These are phyloP conservation scores for Vollenhovia emeryi DNA, from an alignment of 1,140 invertebrate species.

Conservation along the genomic window DNA sequence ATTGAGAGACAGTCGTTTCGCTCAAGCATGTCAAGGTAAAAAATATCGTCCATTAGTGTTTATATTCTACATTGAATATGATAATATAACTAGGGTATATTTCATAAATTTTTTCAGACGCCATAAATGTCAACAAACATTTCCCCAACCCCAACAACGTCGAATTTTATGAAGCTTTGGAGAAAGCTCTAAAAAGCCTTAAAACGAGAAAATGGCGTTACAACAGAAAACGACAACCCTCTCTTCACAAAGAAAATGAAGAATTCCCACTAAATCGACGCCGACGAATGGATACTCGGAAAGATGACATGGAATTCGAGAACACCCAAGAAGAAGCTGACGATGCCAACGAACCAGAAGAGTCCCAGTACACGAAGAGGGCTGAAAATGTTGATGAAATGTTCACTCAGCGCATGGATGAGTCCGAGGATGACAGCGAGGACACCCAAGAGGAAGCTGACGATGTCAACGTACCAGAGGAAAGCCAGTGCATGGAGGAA, in stretches of 20 bases:
- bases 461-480: too few relatives aligned
- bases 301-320: not conserved
- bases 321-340: not conserved
- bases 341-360: not conserved
- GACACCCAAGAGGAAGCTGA: too few relatives aligned
- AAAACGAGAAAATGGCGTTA: not conserved
- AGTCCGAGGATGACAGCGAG: too few relatives aligned
- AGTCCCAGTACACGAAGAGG: not conserved
- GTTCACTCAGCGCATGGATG: too few relatives aligned
- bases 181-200: not conserved
- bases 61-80: not conserved
- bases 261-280: not conserved
- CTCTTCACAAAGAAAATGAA: not conserved
- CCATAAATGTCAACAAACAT: not conserved
- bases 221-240: not conserved
- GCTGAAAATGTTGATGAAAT: not conserved
- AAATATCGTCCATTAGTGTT: not conserved
- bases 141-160: not conserved
- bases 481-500: too few relatives aligned
- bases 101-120: not conserved
- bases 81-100: not conserved
- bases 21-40: conserved; percentile 13
- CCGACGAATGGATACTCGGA: not conserved
- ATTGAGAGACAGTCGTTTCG: not conserved
- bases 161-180: not conserved